Percentiles rank a stretch among this genome's conserved stretches.
These are phyloP conservation scores for Myotis myotis DNA, from an alignment of 2,797 vertebrate species.

Conservation along the genomic window DNA sequence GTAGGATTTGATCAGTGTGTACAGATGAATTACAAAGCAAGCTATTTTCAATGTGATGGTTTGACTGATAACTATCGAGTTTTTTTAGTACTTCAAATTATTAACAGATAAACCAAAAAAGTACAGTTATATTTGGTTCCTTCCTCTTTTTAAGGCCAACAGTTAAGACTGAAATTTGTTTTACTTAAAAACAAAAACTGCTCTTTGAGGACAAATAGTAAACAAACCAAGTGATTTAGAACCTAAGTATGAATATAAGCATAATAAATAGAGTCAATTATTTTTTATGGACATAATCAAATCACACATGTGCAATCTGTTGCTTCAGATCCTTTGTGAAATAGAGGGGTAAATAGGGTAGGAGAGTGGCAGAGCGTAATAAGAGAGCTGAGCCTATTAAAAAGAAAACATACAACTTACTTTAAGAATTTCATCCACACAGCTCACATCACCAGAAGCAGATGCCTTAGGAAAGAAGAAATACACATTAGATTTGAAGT, in stretches of 20 bases:
- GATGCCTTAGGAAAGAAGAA: conserved; percentile 88
- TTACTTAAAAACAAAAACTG: conserved; percentile 49
- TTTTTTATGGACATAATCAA: conserved; percentile 47
- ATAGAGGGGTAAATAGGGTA: neutral
- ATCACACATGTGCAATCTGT: neutral
- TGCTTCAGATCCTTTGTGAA: conserved; percentile 34
- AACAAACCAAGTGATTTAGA: conserved; percentile 52
- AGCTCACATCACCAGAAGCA: conserved; percentile 94
- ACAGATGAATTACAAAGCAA: conserved; percentile 28
- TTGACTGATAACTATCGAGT: neutral
- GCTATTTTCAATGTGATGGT: conserved; percentile 2
- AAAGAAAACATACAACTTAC: conserved; percentile 83
- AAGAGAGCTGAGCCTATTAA: neutral
- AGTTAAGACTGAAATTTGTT: conserved; percentile 45
- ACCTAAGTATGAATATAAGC: neutral
- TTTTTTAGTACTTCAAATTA: conserved; percentile 46
- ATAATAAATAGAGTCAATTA: conserved; percentile 16
- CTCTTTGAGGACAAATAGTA: conserved; percentile 30
- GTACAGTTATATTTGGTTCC: conserved; percentile 23
- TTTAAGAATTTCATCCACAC: conserved; percentile 99
- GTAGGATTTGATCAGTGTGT: neutral
- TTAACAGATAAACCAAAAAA: conserved; percentile 42
- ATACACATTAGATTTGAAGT: conserved; percentile 25
- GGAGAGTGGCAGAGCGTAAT: neutral
- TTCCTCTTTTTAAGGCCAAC: conserved; percentile 57